These are phyloP conservation scores for Echinarachnius parma DNA, from an alignment of 53 echinoderm and acorn worm species.

Conservation along the genomic window DNA sequence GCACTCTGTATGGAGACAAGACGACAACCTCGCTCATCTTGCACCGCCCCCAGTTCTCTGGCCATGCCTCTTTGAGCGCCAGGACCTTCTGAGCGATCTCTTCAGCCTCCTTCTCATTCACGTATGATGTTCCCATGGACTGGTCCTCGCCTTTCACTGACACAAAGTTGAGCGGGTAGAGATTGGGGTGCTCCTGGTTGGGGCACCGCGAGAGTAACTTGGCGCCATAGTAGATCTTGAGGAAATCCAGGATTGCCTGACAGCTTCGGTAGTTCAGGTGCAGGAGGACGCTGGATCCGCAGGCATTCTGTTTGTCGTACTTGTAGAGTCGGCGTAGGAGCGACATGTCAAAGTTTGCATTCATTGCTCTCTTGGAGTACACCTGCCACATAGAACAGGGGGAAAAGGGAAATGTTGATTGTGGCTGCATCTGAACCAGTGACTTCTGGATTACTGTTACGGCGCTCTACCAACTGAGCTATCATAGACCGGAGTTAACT, in stretches of 20 bases:
- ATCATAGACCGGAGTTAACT: no score
- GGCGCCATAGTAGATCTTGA: slow-evolving; percentile 39
- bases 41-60: slow-evolving; percentile 59
- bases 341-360: slow-evolving; percentile 70
- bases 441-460: no score
- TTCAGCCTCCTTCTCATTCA: slow-evolving; percentile 75
- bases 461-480: no score
- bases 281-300: slow-evolving; percentile 51
- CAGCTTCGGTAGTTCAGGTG: slow-evolving; percentile 82
- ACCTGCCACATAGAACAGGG: no score
- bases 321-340: slow-evolving; percentile 70
- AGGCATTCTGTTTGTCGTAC: slow-evolving; percentile 42
- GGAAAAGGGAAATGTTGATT: no score
- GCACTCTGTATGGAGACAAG: slow-evolving; percentile 76
- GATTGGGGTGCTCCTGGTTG: slow-evolving; percentile 54
- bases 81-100: slow-evolving; percentile 61
- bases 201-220: slow-evolving; percentile 19
- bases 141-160: slow-evolving; percentile 76
- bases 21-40: slow-evolving; percentile 72
- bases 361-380: slow-evolving; percentile 53
- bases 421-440: no score
- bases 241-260: slow-evolving; percentile 72
- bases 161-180: slow-evolving; percentile 78
- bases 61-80: slow-evolving; percentile 65
- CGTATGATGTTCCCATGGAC: slow-evolving; percentile 68